Evolutionary conservation across 2,113 vertebrate species (phyloP), one percentile per base, ranked within the genome.

Genomic region (Naja naja): DNA sequence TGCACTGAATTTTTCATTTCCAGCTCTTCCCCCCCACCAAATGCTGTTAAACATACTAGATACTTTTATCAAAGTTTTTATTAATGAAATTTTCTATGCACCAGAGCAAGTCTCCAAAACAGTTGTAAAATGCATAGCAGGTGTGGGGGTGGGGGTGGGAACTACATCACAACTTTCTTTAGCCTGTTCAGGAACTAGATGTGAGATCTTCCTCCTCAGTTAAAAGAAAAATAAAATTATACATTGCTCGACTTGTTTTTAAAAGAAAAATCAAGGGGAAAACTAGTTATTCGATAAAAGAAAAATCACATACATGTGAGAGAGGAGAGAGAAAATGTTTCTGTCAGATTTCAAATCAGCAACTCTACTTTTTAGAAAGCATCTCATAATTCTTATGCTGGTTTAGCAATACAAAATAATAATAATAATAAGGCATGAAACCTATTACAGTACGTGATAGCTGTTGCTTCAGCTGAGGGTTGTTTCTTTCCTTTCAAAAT

Each of bases 41-140:
- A 30, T 47, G 43, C 58, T 69, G 45, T 8, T 30, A 90, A 90
- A 69, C 30, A 74, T n/a, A 49, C 1, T 30, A 69, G 45, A 52
- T 52, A 58, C 43, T 45, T 60, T n/a, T 25, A 7, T 49, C 30
- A n/a, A n/a, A n/a, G 0, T n/a, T 30, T 85, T 30, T 64, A 27
- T 16, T n/a, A 55, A 88, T 47, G 95, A 95, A 96, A 95, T 94
- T 95, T 95, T 95, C 93, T 92, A 94, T 93, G 58, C 69, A 93
- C 93, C 91, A 94, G 94, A 94, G 87, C 64, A 39, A 4, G 58
- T 49, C 53, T 85, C 94, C 93, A 39, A 69, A 86, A 93, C 25
- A 93, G 85, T 39, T 93, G 81, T 92, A 95, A 96, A 96, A 95
- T 91, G 88, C 60, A 88, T 86, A 90, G 81, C 60, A 93, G 25